These are phyloP conservation scores for Pycnomerus fuliginosus DNA, from an alignment of 2,888 invertebrate species.

Conservation along the genomic window DNA sequence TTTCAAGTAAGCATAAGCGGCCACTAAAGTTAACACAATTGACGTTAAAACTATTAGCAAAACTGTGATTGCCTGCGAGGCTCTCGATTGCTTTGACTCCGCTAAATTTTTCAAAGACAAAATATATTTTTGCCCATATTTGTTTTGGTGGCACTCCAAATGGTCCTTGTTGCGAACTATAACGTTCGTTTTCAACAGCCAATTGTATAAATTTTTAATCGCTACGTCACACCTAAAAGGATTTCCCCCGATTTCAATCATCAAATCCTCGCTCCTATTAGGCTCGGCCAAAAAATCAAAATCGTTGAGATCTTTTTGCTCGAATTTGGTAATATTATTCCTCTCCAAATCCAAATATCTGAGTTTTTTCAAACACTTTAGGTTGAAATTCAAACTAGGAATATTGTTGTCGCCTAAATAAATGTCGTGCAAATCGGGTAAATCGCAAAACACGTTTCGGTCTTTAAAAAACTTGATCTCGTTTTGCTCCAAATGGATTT, in stretches of 20 bases:
- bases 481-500: constrained; percentile 75
- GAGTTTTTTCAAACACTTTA: constrained; percentile 65
- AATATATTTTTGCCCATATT: constrained; percentile 40
- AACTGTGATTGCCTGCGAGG: constrained; percentile 52
- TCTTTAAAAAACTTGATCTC: constrained; percentile 68
- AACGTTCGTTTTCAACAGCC: constrained; percentile 65
- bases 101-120: constrained; percentile 44
- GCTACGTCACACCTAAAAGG: constrained; percentile 70
- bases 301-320: constrained; percentile 57
- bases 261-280: constrained; percentile 48
- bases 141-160: constrained; percentile 55
- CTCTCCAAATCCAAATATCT: constrained; percentile 68
- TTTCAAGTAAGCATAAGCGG: constrained; percentile 63
- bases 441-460: constrained; percentile 67
- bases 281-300: constrained; percentile 58
- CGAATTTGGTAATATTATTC: constrained; percentile 63
- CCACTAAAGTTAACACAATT: constrained; percentile 58
- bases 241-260: constrained; percentile 67
- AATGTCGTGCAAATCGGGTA: constrained; percentile 65
- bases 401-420: constrained; percentile 68
- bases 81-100: constrained; percentile 42
- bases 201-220: constrained; percentile 60
- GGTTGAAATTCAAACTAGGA: constrained; percentile 63
- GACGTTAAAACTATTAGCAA: constrained; percentile 58
- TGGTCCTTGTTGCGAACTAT: constrained; percentile 59